Conservation (phyloP, 1,140 invertebrate genomes). For the Phymorhynchus buccinoides region DNA sequence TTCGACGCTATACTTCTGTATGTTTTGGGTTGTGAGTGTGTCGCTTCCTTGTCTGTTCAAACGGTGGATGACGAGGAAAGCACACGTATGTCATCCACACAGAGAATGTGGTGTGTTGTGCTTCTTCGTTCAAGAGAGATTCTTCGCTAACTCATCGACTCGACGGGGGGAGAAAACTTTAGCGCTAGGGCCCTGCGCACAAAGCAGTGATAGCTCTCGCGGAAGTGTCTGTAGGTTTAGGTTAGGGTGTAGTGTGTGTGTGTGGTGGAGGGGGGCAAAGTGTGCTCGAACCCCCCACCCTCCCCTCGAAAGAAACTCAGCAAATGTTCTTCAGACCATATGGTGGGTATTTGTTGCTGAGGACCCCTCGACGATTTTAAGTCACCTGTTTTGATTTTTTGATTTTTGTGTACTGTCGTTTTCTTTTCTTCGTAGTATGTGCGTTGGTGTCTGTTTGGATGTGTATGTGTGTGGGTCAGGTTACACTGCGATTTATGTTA, state of each 20-base stretch:
- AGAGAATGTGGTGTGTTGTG: neutral
- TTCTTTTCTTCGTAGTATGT: no score
- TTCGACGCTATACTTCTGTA: slow-evolving; percentile 2
- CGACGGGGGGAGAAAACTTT: slow-evolving; percentile 17
- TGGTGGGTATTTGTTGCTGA: slow-evolving; percentile 7
- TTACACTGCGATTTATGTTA: no score
- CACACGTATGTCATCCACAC: no score
- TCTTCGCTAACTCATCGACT: neutral
- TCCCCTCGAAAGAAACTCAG: no score
- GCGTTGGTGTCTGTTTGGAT: neutral
- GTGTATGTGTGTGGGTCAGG: neutral
- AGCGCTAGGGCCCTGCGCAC: slow-evolving; percentile 74
- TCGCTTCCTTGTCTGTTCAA: neutral
- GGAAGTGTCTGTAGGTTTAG: slow-evolving; percentile 61
- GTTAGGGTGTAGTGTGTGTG: slow-evolving; percentile 26
- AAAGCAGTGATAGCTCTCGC: slow-evolving; percentile 74
- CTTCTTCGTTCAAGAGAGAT: neutral
- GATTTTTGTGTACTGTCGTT: neutral
- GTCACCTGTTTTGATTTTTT: neutral
- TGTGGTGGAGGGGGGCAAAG: neutral
- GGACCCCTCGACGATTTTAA: neutral
- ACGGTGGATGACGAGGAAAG: neutral
- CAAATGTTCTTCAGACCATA: neutral
- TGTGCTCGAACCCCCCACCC: no score
- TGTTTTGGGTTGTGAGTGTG: slow-evolving; percentile 19